phyloP scores from a whole-genome alignment of 2,113 vertebrate genomes.

The Xenotilapia longispinis region DNA sequence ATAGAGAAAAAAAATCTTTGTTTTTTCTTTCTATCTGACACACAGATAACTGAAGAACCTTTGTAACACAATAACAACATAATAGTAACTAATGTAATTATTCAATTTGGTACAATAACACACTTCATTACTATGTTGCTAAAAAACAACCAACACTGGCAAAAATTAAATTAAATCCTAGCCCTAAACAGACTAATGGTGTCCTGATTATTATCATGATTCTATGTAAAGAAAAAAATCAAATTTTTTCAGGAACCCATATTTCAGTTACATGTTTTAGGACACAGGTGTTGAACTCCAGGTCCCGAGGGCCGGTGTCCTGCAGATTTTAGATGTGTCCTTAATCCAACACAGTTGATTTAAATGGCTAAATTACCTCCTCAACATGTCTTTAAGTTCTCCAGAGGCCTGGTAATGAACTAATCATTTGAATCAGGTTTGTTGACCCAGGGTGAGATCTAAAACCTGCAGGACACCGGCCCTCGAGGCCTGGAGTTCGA shows the following conservation, averaged over 20 bases:
- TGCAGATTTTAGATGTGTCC: neutral
- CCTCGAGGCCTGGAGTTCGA: neutral
- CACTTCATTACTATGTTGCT: accelerated
- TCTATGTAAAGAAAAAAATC: neutral
- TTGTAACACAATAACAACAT: neutral
- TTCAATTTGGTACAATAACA: neutral
- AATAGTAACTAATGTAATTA: neutral
- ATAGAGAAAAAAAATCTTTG: neutral
- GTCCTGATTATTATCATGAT: neutral
- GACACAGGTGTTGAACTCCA: neutral
- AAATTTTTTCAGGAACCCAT: neutral
- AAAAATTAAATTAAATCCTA: accelerated
- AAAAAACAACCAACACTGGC: neutral
- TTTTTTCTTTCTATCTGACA: neutral
- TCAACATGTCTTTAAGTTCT: neutral
- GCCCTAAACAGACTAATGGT: neutral
- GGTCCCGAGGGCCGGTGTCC: accelerated
- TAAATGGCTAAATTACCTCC: neutral
- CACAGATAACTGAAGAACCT: neutral
- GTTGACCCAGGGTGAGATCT: accelerated
- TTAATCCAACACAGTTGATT: neutral
- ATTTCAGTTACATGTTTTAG: neutral
- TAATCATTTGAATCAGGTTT: neutral
- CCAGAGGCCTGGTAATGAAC: neutral
- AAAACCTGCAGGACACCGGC: neutral